A percentile compares a stretch with the other conserved stretches of the same genome.
phyloP scores from a whole-genome alignment of 2,113 vertebrate genomes.

The Aptenodytes patagonicus region DNA sequence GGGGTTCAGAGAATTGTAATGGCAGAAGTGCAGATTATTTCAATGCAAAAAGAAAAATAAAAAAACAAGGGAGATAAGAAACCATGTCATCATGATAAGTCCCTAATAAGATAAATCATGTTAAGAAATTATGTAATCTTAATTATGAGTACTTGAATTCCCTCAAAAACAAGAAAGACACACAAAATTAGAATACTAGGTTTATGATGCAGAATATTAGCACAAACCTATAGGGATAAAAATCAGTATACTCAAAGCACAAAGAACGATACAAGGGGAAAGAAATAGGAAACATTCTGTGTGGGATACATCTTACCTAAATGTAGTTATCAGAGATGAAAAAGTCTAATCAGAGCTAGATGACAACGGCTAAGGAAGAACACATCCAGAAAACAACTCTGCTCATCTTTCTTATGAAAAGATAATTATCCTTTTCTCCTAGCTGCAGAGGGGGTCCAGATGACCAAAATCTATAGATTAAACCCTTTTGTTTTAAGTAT shows the following conservation, averaged over 20 bases:
- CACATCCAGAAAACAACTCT: neutral
- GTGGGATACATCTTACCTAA: neutral
- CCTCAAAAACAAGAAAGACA: neutral
- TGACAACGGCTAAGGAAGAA: neutral
- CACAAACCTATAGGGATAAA: neutral
- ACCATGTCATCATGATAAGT: neutral
- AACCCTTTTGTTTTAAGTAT: neutral
- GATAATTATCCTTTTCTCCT: neutral
- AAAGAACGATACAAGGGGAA: neutral
- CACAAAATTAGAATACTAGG: neutral
- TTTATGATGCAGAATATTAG: neutral
- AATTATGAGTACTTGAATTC: neutral
- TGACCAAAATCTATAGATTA: neutral
- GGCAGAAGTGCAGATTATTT: neutral
- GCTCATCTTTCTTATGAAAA: neutral
- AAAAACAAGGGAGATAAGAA: neutral
- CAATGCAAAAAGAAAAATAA: neutral
- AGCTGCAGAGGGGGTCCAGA: neutral
- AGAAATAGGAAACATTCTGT: neutral
- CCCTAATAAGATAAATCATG: neutral
- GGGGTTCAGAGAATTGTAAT: neutral
- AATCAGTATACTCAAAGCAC: neutral
- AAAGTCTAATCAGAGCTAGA: neutral
- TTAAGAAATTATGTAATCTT: neutral
- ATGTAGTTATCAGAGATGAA: neutral